Evolutionary conservation across 1,140 invertebrate genomes (phyloP).

Genomic region (Pinna nobilis): DNA sequence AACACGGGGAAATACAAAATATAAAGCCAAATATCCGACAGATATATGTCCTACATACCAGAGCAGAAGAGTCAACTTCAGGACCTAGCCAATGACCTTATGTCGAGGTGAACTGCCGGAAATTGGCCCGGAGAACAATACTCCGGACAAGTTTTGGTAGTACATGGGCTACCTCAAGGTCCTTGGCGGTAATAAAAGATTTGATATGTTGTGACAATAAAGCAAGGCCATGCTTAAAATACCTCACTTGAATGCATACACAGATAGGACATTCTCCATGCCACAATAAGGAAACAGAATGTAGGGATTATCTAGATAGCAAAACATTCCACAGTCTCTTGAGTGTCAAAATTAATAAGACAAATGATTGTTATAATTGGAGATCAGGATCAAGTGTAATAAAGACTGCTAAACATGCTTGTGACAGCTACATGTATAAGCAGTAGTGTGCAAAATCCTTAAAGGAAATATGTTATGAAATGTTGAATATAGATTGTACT

Average conservation of each 20-base stretch:
- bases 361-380: neutral
- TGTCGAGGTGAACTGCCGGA: constrained; percentile 1
- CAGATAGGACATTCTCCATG: constrained; percentile 16
- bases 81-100: neutral
- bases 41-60: neutral
- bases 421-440: constrained; percentile 10
- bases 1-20: too few relatives aligned
- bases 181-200: neutral
- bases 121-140: neutral
- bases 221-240: constrained; percentile 2
- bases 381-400: constrained; percentile 4
- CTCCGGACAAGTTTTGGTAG: constrained; percentile 9
- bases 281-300: constrained; percentile 31
- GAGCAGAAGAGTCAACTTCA: constrained; percentile 9
- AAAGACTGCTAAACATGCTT: constrained; percentile 2
- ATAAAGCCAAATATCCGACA: too few relatives aligned
- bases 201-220: neutral
- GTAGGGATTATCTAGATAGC: neutral
- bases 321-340: constrained; percentile 16
- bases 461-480: too few relatives aligned
- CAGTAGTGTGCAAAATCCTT: too few relatives aligned
- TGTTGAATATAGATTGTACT: too few relatives aligned
- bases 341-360: constrained; percentile 7
- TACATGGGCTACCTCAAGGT: neutral
- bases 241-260: constrained; percentile 38